phyloP scores from a whole-genome alignment of 2,797 vertebrate genomes.

The Cephalopachus bancanus region DNA sequence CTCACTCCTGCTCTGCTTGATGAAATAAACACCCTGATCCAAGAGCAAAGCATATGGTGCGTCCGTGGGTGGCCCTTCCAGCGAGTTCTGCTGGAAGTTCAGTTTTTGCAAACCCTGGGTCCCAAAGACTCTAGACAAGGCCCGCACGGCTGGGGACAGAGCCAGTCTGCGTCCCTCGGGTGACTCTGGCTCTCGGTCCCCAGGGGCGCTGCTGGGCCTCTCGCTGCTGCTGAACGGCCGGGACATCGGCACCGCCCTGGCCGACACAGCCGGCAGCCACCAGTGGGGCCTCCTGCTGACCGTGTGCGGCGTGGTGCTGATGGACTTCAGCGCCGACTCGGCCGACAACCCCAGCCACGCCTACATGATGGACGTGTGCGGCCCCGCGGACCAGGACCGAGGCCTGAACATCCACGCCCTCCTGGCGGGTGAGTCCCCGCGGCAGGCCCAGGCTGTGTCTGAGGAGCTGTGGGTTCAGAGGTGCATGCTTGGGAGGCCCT shows the following conservation, averaged over 20 bases:
- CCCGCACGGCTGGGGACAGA: accelerated
- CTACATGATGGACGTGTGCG: slow-evolving; percentile 99
- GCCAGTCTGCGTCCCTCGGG: accelerated
- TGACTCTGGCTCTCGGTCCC: slow-evolving; percentile 31
- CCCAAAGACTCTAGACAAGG: accelerated
- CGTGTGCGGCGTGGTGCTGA: slow-evolving; percentile 96
- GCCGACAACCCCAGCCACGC: slow-evolving; percentile 98
- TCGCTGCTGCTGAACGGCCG: slow-evolving; percentile 96
- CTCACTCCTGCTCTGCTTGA: background rate
- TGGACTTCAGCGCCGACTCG: slow-evolving; percentile 99
- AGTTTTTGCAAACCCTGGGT: background rate
- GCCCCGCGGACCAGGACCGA: slow-evolving; percentile 96
- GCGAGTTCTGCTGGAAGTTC: background rate
- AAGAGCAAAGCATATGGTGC: accelerated
- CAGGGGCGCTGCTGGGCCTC: slow-evolving; percentile 95
- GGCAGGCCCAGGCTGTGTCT: background rate
- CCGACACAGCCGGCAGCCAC: slow-evolving; percentile 94
- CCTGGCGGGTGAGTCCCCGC: slow-evolving; percentile 89
- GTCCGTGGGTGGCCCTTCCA: background rate
- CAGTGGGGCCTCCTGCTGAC: slow-evolving; percentile 98
- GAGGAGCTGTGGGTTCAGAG: accelerated
- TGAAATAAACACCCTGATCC: background rate
- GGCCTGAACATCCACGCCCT: slow-evolving; percentile 98
- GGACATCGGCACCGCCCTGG: slow-evolving; percentile 93
- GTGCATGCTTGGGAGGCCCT: accelerated